These are phyloP conservation scores for Ochropacha duplaris DNA, from an alignment of 2,888 invertebrate genomes.

Conservation along the genomic window DNA sequence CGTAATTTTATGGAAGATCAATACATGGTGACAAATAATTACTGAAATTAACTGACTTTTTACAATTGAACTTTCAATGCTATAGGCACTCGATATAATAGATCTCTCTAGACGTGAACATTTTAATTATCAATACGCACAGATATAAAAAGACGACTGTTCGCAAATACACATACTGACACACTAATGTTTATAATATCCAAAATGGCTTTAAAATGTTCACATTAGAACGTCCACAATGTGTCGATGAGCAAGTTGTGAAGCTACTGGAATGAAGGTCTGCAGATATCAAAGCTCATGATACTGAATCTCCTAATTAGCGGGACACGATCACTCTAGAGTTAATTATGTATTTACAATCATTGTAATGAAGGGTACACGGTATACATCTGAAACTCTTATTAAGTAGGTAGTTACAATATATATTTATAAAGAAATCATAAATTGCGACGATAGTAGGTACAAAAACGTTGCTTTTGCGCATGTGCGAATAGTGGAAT, in stretches of 20 bases:
- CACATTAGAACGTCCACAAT: constrained; percentile 70
- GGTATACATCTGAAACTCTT: constrained; percentile 61
- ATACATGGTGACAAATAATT: constrained; percentile 82
- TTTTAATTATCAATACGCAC: constrained; percentile 71
- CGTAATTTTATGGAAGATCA: constrained; percentile 84
- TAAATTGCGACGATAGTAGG: constrained; percentile 15
- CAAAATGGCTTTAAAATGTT: constrained; percentile 76
- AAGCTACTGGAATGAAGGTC: constrained; percentile 74
- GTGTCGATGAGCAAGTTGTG: constrained; percentile 64
- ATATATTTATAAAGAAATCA: constrained; percentile 16
- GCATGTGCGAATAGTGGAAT: constrained; percentile 23
- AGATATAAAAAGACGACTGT: constrained; percentile 74
- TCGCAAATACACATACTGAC: constrained; percentile 73
- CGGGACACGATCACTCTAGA: constrained; percentile 28
- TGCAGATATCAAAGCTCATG: constrained; percentile 64
- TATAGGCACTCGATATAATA: constrained; percentile 83
- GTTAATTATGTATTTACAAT: constrained; percentile 68
- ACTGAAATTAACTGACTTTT: constrained; percentile 80
- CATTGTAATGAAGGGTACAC: constrained; percentile 45
- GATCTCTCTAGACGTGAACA: constrained; percentile 81
- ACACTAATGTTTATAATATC: constrained; percentile 73
- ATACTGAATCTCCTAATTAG: constrained; percentile 67
- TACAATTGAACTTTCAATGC: constrained; percentile 81
- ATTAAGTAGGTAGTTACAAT: constrained; percentile 32
- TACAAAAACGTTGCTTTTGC: constrained; percentile 20